Conservation (phyloP, 1,140 invertebrate species). For the Holcopasites calliopsidis region DNA sequence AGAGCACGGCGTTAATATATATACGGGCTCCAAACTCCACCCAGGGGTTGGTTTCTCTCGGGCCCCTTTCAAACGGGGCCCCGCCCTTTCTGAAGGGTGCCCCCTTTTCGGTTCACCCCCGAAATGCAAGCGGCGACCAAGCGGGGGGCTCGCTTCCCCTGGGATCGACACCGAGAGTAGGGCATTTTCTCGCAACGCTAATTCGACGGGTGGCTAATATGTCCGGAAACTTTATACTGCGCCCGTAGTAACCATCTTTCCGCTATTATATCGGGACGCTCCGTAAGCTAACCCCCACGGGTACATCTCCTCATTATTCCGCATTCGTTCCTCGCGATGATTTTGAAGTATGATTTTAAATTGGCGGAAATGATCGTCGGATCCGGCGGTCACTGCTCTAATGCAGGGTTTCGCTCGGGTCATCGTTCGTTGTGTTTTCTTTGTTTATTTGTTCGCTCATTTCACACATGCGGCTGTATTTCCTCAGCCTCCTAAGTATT, state of each 20-base stretch:
- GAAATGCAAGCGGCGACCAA: slow-evolving; percentile 19
- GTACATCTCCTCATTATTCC: slow-evolving; percentile 43
- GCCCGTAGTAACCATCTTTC: slow-evolving; percentile 60
- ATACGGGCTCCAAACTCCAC: slow-evolving; percentile 76
- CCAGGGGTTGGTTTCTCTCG: slow-evolving; percentile 75
- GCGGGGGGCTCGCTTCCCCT: slow-evolving; percentile 54
- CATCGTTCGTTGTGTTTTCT: background rate
- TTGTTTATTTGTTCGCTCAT: background rate
- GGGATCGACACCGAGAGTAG: slow-evolving; percentile 67
- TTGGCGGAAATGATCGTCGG: slow-evolving; percentile 29
- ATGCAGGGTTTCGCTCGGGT: background rate
- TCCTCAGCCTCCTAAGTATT: no score
- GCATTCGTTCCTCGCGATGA: slow-evolving; percentile 43
- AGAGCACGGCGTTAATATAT: slow-evolving; percentile 58
- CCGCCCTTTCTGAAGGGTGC: slow-evolving; percentile 70
- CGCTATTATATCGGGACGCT: slow-evolving; percentile 59
- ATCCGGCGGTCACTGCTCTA: background rate
- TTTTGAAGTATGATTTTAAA: slow-evolving; percentile 55
- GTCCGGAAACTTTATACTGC: slow-evolving; percentile 69
- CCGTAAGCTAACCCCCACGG: background rate
- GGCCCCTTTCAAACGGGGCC: slow-evolving; percentile 67
- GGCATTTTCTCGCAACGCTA: slow-evolving; percentile 71
- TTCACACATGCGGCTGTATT: no score
- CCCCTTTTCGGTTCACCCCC: slow-evolving; percentile 55
- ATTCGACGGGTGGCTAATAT: slow-evolving; percentile 72